phyloP scores from a whole-genome alignment of 2,888 invertebrate species.

The Oeneis ivallda region DNA sequence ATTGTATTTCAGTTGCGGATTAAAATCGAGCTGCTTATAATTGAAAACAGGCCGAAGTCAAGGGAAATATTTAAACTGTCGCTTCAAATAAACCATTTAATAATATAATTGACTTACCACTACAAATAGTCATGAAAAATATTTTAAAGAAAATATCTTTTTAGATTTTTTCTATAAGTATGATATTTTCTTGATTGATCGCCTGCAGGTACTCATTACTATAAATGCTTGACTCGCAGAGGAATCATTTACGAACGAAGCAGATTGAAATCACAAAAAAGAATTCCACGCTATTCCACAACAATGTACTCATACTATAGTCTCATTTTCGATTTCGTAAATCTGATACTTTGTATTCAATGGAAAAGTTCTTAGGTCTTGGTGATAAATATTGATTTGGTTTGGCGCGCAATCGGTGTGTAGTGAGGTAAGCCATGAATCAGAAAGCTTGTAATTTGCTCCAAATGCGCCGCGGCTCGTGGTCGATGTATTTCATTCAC shows the following conservation, averaged over 20 bases:
- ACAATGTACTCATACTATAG: too few relatives aligned
- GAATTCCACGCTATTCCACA: too few relatives aligned
- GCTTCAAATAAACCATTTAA: not conserved
- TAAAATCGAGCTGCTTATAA: constrained; percentile 23
- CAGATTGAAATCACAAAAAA: too few relatives aligned
- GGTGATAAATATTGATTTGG: constrained; percentile 15
- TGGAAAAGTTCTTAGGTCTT: not conserved
- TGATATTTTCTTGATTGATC: too few relatives aligned
- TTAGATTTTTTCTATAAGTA: too few relatives aligned
- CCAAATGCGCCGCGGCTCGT: not conserved
- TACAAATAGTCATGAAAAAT: too few relatives aligned
- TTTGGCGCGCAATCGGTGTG: constrained; percentile 9
- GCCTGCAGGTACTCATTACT: too few relatives aligned
- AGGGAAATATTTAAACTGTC: constrained; percentile 11
- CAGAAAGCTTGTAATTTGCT: constrained; percentile 10
- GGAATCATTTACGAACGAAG: too few relatives aligned
- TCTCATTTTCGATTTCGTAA: too few relatives aligned
- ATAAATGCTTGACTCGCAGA: too few relatives aligned
- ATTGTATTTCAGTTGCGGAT: constrained; percentile 36
- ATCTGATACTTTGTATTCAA: constrained; percentile 8
- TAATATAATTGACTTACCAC: too few relatives aligned
- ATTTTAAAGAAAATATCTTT: too few relatives aligned
- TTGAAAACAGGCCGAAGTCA: constrained; percentile 12
- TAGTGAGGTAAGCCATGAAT: constrained; percentile 8
- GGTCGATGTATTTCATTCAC: constrained; percentile 5